Evolutionary conservation across 2,797 vertebrate genomes (phyloP).

Genomic region (Leptatherina wallacei): DNA sequence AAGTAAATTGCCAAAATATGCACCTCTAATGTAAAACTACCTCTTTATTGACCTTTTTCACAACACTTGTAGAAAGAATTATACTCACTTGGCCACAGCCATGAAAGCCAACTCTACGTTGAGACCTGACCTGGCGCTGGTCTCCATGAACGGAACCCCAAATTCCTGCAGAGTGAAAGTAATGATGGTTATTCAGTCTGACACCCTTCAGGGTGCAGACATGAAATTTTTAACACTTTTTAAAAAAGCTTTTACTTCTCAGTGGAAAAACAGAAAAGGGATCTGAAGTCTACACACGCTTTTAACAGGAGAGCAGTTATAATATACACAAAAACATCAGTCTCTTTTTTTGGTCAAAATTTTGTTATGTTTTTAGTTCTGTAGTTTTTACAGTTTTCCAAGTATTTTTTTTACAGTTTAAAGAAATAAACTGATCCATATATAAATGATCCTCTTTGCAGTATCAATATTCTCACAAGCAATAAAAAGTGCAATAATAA

Average conservation of each 20-base stretch:
- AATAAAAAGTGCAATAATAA: conserved; percentile 23
- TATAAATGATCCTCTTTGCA: conserved; percentile 18
- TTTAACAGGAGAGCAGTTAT: neutral
- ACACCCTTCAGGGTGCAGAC: neutral
- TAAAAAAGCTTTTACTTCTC: neutral
- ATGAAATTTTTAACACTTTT: neutral
- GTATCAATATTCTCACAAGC: conserved; percentile 19
- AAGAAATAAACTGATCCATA: conserved; percentile 6
- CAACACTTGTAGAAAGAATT: neutral
- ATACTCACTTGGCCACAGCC: conserved; percentile 92
- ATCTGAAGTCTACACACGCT: neutral
- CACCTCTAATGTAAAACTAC: neutral
- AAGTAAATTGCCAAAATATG: neutral
- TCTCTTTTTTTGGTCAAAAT: no score
- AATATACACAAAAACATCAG: neutral
- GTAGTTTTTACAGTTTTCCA: conserved; percentile 4
- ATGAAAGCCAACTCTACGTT: conserved; percentile 93
- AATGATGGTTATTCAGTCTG: neutral
- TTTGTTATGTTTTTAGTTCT: no score
- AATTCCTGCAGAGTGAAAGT: conserved; percentile 85
- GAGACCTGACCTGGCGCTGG: conserved; percentile 91
- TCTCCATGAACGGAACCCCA: conserved; percentile 95
- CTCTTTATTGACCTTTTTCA: neutral
- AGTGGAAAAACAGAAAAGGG: neutral
- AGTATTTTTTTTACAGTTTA: conserved; percentile 3